These are phyloP conservation scores for Anneissia japonica DNA, from an alignment of 35 echinoderm and acorn worm species.

Conservation along the genomic window DNA sequence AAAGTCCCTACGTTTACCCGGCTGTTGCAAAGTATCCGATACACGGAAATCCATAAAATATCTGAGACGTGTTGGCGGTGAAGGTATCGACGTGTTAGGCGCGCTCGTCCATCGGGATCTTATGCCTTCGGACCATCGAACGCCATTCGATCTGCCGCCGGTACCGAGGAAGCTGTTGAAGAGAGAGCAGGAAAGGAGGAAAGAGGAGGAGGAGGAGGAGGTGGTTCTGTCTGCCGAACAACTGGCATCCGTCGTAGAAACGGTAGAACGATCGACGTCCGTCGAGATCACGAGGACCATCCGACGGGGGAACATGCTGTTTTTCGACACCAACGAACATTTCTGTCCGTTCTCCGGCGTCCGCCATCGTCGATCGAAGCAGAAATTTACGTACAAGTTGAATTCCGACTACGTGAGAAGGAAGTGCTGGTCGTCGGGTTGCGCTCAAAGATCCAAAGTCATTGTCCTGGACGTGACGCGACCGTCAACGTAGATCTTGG, in stretches of 20 bases:
- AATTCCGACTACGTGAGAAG: not conserved
- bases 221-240: not conserved
- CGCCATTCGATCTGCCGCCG: too few species aligned
- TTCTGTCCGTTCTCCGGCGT: not conserved
- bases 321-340: not conserved
- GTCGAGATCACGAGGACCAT: not conserved
- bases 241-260: not conserved
- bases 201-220: too few species aligned
- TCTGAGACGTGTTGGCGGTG: too few species aligned
- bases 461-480: not conserved
- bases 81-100: not conserved
- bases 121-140: too few species aligned
- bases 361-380: not conserved
- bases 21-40: not conserved
- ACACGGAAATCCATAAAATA: not conserved
- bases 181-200: too few species aligned
- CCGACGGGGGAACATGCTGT: not conserved
- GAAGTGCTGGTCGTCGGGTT: not conserved
- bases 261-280: not conserved
- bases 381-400: not conserved
- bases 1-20: not conserved
- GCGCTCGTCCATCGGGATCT: not conserved
- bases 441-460: not conserved
- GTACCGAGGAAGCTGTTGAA: too few species aligned
- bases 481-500: not conserved